Conservation (phyloP, 2,888 invertebrate species). For the Drosophila paranaensis region DNA sequence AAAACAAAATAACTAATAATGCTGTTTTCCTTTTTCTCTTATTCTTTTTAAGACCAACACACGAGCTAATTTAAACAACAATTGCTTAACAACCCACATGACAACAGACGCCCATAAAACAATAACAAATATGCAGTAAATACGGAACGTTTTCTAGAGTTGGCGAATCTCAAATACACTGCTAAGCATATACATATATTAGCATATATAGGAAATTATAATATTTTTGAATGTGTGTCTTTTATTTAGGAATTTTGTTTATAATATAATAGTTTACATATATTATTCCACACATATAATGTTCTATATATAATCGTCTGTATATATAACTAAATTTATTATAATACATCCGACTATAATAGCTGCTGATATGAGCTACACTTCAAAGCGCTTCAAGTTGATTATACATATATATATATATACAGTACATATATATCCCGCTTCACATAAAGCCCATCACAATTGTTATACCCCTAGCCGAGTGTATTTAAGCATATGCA, state of each 20-base stretch:
- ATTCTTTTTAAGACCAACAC: conserved; percentile 16
- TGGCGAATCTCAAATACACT: conserved; percentile 3
- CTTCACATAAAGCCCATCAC: neutral
- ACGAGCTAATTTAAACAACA: conserved; percentile 60
- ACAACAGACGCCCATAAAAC: conserved; percentile 27
- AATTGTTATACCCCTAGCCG: neutral
- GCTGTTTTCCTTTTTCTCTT: conserved; percentile 3
- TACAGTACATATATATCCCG: neutral
- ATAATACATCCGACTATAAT: neutral
- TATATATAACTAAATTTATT: neutral
- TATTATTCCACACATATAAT: too few relatives aligned
- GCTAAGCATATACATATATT: neutral
- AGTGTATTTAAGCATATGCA: conserved; percentile 44
- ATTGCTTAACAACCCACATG: conserved; percentile 54
- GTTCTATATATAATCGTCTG: neutral
- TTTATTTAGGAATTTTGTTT: too few relatives aligned
- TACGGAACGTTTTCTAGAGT: neutral
- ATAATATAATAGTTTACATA: too few relatives aligned
- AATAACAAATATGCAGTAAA: conserved; percentile 9
- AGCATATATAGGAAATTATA: neutral
- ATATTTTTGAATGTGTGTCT: too few relatives aligned
- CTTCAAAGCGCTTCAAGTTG: neutral
- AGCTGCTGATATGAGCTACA: neutral
- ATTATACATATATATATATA: neutral
- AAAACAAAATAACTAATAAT: conserved; percentile 7